phyloP scores from a whole-genome alignment of 2,113 vertebrate genomes.

The Poeciliopsis occidentalis region DNA sequence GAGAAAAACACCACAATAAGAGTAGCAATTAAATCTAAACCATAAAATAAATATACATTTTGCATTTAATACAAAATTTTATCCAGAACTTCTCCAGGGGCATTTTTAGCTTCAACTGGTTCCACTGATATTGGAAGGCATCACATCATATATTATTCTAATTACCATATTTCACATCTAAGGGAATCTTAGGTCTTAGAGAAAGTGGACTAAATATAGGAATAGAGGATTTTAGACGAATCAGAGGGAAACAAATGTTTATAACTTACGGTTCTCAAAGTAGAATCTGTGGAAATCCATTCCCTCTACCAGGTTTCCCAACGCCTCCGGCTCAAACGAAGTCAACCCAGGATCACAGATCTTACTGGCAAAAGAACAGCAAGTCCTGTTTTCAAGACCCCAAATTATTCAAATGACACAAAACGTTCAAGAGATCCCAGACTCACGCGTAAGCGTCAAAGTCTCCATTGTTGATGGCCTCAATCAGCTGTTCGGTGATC shows the following conservation, averaged over 20 bases:
- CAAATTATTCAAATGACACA: rapidly evolving
- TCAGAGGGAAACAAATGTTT: background rate
- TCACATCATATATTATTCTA: background rate
- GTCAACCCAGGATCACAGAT: conserved; percentile 96
- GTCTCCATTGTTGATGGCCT: conserved; percentile 92
- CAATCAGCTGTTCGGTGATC: conserved; percentile 92
- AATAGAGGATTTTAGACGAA: background rate
- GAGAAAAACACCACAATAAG: no score
- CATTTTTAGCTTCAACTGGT: no score
- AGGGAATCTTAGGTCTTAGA: background rate
- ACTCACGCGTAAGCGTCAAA: conserved; percentile 94
- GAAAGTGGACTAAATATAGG: background rate
- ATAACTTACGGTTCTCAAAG: conserved; percentile 92
- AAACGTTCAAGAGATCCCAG: background rate
- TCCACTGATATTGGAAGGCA: no score
- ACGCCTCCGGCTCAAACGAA: conserved; percentile 94
- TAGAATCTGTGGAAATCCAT: conserved; percentile 99
- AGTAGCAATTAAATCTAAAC: no score
- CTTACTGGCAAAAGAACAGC: conserved; percentile 77
- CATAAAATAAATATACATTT: no score
- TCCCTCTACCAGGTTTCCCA: conserved; percentile 96
- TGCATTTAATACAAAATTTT: no score
- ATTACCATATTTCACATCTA: background rate
- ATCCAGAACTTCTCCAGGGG: no score
- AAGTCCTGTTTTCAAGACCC: background rate